A percentile compares a stretch with the other conserved stretches of the same genome.
These are phyloP conservation scores for Micrasema minimum DNA, from an alignment of 1,140 invertebrate genomes.

Conservation along the genomic window DNA sequence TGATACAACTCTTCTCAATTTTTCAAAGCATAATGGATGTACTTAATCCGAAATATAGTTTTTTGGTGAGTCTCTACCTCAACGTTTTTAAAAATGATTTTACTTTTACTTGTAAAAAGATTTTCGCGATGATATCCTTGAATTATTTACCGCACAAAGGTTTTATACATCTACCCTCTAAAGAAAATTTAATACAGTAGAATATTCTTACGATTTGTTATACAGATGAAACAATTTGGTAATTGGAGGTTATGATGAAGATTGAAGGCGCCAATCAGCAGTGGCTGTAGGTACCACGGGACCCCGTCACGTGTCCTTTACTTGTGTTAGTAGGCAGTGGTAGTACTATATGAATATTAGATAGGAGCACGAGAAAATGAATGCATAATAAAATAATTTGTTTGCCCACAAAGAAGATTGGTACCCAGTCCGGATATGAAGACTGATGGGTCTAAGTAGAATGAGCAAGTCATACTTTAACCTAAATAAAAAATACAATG, in stretches of 20 bases:
- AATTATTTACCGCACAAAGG: too few species aligned
- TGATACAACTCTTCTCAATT: constrained; percentile 26
- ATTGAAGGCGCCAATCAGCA: constrained; percentile 15
- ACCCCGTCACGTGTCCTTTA: not conserved
- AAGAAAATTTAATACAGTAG: too few species aligned
- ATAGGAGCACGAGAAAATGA: constrained; percentile 17
- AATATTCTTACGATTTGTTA: too few species aligned
- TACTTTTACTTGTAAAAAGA: too few species aligned
- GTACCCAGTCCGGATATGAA: constrained; percentile 39
- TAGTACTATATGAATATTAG: too few species aligned
- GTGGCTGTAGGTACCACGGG: constrained; percentile 6
- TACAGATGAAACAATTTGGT: too few species aligned
- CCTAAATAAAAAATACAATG: not conserved
- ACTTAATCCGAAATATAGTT: not conserved
- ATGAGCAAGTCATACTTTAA: constrained; percentile 28
- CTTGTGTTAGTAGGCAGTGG: too few species aligned
- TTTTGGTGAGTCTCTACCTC: not conserved
- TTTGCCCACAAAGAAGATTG: constrained; percentile 48
- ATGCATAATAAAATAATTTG: constrained; percentile 50
- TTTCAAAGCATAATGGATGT: not conserved
- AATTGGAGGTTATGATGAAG: constrained; percentile 22
- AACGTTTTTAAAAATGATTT: too few species aligned
- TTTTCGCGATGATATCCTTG: too few species aligned
- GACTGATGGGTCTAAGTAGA: constrained; percentile 23
- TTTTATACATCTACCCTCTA: too few species aligned